Base-by-base conservation (phyloP, 2,888 invertebrate species). In the Hymenopus coronatus region DNA sequence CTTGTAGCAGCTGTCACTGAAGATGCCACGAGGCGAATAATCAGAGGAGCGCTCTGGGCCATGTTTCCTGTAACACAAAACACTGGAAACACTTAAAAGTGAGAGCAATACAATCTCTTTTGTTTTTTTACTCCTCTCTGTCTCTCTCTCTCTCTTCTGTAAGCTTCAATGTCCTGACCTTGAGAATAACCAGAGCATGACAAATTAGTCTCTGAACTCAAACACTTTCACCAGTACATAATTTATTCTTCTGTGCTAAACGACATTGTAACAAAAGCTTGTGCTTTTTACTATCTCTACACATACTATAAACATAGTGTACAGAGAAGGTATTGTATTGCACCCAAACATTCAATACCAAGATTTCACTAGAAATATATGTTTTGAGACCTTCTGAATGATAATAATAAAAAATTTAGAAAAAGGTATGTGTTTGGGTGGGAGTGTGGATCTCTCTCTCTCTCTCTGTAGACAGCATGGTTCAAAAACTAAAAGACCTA, bases 1-100 rank as follows among this genome's bases (percentile, higher is more conserved):
- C 96, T 95, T 91, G 95, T 95, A 0, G 98, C 97, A 46, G 97
- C 97, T 84, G 95, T 95, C 40, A 97, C 96, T 46, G 98, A 97
- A 25, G 97, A 96, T 82, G 97, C 97, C 88, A 98, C 93, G 89
- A 98, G 92, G 90, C 96, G 95, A 91, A 97, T 94, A 91, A 98
- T 93, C 90, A 97, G 93, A 84, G 97, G 96, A 90, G 93, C 92
- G 92, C 93, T 95, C 91, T 95, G 94, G 90, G 96, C 94, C 96
- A 96, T 25, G 20, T 84, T 28, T 3, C 1, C 28, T 87, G 82
- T 1, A 82, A 33, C 46, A 87, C 12, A 82, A 82, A 54, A 28
- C 28, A 30, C 6, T n/a, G 15, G 40, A 27, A 33, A 20, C 28
- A 25, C 14, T 40, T 28, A 15, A 28, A 54, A 70, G 25, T 70